phyloP scores from a whole-genome alignment of 2,888 invertebrate genomes.

The Thecophora atra region DNA sequence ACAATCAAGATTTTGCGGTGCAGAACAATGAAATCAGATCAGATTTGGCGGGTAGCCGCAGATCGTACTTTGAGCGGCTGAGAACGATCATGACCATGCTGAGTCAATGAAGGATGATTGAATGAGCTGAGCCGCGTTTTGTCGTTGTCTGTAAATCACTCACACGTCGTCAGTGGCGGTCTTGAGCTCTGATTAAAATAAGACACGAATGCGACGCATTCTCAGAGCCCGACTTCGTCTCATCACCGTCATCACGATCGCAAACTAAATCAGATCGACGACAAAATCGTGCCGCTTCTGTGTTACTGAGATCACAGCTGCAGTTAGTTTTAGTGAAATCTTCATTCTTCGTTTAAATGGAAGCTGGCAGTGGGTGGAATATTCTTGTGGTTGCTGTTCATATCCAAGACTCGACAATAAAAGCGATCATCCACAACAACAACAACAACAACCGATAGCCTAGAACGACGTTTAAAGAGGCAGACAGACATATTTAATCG shows the following conservation, averaged over 20 bases:
- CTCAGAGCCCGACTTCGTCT: not conserved
- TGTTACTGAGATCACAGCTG: constrained; percentile 1
- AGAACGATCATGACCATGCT: constrained; percentile 56
- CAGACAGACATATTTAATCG: constrained; percentile 15
- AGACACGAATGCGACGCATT: constrained; percentile 32
- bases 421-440: not conserved
- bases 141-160: constrained; percentile 25
- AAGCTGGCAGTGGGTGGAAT: constrained; percentile 11
- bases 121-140: not conserved
- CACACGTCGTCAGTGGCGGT: constrained; percentile 48
- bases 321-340: not conserved
- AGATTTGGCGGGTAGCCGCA: not conserved
- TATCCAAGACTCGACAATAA: constrained; percentile 9
- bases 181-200: constrained; percentile 58
- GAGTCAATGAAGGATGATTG: constrained; percentile 10
- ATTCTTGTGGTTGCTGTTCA: not conserved
- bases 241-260: constrained; percentile 21
- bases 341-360: constrained; percentile 7
- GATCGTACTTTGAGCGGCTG: constrained; percentile 17
- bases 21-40: not conserved
- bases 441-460: not conserved
- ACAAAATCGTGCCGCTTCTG: not conserved
- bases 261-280: constrained; percentile 22
- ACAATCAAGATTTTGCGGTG: too few species aligned
- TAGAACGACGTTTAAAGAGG: not conserved